These are phyloP conservation scores for Grammomys dolichurus DNA, from an alignment of 2,113 vertebrate genomes.

Conservation along the genomic window DNA sequence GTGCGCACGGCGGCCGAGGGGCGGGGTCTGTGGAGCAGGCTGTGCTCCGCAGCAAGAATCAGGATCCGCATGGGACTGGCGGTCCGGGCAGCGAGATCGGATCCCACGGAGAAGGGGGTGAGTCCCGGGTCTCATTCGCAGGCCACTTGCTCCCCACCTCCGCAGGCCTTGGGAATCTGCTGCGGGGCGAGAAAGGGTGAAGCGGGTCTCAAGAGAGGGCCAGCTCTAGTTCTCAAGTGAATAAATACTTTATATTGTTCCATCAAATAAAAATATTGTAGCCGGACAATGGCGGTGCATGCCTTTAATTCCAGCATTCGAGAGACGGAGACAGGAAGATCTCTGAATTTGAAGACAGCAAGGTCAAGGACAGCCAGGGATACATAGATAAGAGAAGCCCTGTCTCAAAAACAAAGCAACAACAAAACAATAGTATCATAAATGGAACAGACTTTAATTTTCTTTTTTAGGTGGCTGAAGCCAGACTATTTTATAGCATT, in stretches of 20 bases:
- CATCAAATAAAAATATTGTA: slow-evolving; percentile 24
- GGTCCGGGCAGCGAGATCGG: background rate
- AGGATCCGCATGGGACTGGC: background rate
- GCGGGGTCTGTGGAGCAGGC: background rate
- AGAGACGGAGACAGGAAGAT: background rate
- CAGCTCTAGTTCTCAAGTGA: slow-evolving; percentile 14
- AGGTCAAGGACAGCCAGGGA: background rate
- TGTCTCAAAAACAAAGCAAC: background rate
- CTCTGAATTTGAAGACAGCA: background rate
- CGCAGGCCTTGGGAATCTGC: background rate
- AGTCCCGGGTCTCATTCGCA: background rate
- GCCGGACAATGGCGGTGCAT: background rate
- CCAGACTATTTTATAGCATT: slow-evolving; percentile 69
- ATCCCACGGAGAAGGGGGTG: slow-evolving; percentile 48
- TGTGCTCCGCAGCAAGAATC: accelerated
- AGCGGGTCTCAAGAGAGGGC: background rate
- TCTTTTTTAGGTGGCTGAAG: slow-evolving; percentile 62
- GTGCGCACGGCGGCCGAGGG: background rate
- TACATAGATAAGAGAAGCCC: background rate
- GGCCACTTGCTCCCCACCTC: background rate
- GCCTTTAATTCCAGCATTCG: background rate
- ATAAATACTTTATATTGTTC: background rate
- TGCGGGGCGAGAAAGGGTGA: background rate
- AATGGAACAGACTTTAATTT: background rate
- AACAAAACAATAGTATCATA: slow-evolving; percentile 3